A percentile compares a stretch with the other conserved stretches of the same genome.
These are phyloP conservation scores for Coecobrya sp. DNA, from an alignment of 2,888 invertebrate species.

Conservation along the genomic window DNA sequence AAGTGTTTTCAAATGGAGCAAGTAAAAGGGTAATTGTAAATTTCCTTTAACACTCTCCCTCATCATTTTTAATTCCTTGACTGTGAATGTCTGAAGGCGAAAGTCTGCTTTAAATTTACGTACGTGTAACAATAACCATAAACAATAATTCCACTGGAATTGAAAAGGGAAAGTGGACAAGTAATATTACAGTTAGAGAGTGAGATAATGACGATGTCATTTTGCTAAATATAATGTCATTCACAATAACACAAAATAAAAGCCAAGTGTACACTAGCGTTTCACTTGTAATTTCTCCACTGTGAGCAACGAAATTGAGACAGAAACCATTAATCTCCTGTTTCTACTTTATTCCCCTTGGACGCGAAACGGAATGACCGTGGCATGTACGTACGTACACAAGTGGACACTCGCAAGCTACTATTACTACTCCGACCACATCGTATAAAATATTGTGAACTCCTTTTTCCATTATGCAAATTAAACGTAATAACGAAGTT, in stretches of 20 bases:
- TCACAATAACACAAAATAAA: not conserved
- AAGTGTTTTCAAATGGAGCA: constrained; percentile 42
- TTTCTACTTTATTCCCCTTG: constrained; percentile 20
- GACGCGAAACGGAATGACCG: not conserved
- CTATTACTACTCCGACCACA: not conserved
- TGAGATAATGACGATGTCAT: not conserved
- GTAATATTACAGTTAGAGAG: not conserved
- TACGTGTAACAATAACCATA: not conserved
- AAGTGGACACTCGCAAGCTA: not conserved
- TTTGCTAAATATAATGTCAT: not conserved
- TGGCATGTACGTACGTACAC: constrained; percentile 32
- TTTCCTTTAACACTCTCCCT: constrained; percentile 48
- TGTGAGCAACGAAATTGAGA: constrained; percentile 7
- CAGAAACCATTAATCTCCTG: constrained; percentile 59
- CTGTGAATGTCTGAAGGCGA: constrained; percentile 1
- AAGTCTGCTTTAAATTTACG: not conserved
- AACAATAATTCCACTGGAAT: not conserved
- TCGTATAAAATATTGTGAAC: not conserved
- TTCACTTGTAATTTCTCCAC: constrained; percentile 1
- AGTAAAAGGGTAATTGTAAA: constrained; percentile 65
- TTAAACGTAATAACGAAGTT: constrained; percentile 48
- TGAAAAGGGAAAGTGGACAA: constrained; percentile 61
- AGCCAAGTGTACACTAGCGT: not conserved
- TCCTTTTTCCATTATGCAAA: constrained; percentile 45
- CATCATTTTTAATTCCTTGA: not conserved